Percentiles rank a stretch among this genome's conserved stretches.
Evolutionary conservation across 2,113 vertebrate species (phyloP).

Genomic region (Crocuta crocuta): DNA sequence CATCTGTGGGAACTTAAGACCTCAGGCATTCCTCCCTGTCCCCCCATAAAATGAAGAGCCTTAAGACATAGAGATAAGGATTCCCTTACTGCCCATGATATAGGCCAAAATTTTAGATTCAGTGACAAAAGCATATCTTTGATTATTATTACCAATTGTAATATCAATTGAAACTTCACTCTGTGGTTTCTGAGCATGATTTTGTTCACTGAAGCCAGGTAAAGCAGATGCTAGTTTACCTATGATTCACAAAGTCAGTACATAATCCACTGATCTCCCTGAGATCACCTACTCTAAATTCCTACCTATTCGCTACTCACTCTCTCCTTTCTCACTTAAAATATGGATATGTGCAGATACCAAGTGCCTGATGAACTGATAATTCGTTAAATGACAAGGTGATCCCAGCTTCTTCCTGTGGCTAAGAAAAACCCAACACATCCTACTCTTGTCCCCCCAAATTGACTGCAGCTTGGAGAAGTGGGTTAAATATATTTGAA

Average conservation of each 20-base stretch:
- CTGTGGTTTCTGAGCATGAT: neutral
- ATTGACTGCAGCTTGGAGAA: neutral
- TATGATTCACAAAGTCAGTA: neutral
- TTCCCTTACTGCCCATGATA: neutral
- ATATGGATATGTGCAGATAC: neutral
- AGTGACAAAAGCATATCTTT: neutral
- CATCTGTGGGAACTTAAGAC: neutral
- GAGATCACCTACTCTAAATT: neutral
- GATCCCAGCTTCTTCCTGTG: neutral
- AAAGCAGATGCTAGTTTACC: neutral
- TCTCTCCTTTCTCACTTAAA: constrained; percentile 3
- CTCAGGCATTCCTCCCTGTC: neutral
- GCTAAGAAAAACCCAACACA: neutral
- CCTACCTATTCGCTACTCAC: neutral
- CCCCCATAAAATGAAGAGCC: neutral
- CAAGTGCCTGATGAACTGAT: neutral
- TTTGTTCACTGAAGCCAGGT: neutral
- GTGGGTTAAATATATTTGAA: constrained; percentile 17
- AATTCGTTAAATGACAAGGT: neutral
- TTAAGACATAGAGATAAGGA: neutral
- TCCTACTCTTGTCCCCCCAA: neutral
- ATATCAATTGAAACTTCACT: neutral
- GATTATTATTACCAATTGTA: neutral
- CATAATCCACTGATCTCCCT: neutral
- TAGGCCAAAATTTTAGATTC: constrained; percentile 13